Base-by-base conservation (phyloP, 2,113 vertebrate genomes). In the Vulpes lagopus region DNA sequence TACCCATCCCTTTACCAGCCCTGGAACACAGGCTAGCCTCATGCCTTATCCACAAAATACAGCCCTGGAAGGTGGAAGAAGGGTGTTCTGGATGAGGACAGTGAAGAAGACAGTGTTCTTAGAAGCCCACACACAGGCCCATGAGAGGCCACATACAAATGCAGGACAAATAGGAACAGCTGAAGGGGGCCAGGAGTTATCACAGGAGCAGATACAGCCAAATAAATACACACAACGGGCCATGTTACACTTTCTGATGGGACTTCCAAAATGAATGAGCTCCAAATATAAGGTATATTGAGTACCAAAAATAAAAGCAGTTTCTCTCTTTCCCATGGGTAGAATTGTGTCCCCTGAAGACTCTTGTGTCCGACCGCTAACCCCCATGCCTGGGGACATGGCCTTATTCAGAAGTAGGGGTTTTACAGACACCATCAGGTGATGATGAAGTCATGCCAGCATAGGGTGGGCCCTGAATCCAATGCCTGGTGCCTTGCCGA, bases 1-100 rank as follows among this genome's bases (percentile, higher is more conserved):
- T 6, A 2, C 30, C 11, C 0, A 1, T 3, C 67, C 22, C 79
- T 57, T 53, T 4, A 0, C 51, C 1, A 16, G 49, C 15, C 30
- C 30, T 4, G 14, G 30, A 69, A 53, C 60, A 2, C 62, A 60
- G 81, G 14, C 3, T 57, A 7, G 0, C n/a, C 43, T 27, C 22
- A 8, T 0, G 20, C 30, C 62, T 20, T 51, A 27, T 27, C 55
- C 91, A 25, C 14, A 67, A 25, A 30, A n/a, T 49, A 16, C 80
- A 27, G 20, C 11, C 32, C 69, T 51, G 59, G 69, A 32, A 38
- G 19, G 43, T 32, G 23, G 17, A 51, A 25, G 11, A 76, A 32
- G 25, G 71, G 51, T 15, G 1, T 30, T 38, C 53, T 17, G 8
- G 1, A 51, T 17, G 62, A 51, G 17, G 38, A 32, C 2, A 0